Evolutionary conservation across 2,888 invertebrate species (phyloP).

Genomic region (Hydraecia micacea): DNA sequence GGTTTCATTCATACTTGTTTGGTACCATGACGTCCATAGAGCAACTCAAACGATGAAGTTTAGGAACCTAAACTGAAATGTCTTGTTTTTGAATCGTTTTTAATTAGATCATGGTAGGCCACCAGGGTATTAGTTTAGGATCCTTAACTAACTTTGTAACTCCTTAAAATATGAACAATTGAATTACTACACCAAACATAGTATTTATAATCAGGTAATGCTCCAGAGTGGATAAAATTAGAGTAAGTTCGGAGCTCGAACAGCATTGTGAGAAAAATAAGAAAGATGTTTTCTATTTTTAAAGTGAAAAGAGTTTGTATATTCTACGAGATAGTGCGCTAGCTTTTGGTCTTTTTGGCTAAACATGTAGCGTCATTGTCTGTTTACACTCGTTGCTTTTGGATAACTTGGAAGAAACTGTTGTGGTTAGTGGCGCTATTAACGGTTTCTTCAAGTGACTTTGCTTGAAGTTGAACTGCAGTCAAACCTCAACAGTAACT

Average conservation of each 20-base stretch:
- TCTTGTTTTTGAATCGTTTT: no score
- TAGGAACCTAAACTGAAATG: no score
- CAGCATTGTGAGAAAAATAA: constrained; percentile 14
- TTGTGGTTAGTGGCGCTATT: neutral
- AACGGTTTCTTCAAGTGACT: neutral
- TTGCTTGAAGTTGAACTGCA: neutral
- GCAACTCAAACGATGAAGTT: no score
- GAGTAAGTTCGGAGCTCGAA: neutral
- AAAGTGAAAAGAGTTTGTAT: neutral
- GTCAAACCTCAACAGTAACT: constrained; percentile 11
- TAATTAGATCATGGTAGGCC: no score
- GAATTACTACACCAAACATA: neutral
- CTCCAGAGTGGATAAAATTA: constrained; percentile 1
- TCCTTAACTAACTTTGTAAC: neutral
- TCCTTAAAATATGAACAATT: neutral
- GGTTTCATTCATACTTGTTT: no score
- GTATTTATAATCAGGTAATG: constrained; percentile 54
- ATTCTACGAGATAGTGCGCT: neutral
- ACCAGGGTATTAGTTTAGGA: neutral
- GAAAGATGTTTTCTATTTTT: neutral
- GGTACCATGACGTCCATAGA: no score
- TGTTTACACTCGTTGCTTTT: neutral
- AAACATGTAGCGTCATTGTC: neutral
- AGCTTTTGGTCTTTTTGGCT: neutral
- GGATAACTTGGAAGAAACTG: neutral